Evolutionary conservation across 2,888 invertebrate species (phyloP), one percentile per base, ranked within the genome.

Genomic region (Dastarcus helophoroides): DNA sequence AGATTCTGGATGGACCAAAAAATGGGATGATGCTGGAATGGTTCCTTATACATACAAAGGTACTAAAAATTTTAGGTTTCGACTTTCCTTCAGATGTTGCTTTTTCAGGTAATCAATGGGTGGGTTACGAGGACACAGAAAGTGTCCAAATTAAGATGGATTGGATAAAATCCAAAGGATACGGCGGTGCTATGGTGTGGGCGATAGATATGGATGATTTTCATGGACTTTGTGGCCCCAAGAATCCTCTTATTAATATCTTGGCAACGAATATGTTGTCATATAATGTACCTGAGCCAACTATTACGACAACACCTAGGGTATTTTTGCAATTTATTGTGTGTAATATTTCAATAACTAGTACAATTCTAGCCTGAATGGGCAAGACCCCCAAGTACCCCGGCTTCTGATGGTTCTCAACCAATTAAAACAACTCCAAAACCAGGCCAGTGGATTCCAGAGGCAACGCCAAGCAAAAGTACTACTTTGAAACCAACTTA

Each of bases 201-300:
- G 89, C 90, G 13, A 78, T 89, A 26, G 85, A 85, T 44, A 86
- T 89, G 88, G 90, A 91, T 36, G 90, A 90, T 56, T 90, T 88
- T 55, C 70, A 71, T 34, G 88, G 86, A 0, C 54, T 84, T 2
- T 90, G 90, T 48, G 89, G 89, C 0, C 68, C 73, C 1, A 70
- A 73, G 48, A 85, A 89, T 56, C 70, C 77, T 0, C 61, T 90
- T 6, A 78, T 81, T 39, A 75, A 79, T 37, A 69, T 84, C 29
- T 63, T 90, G 26, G 62, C 79, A 47, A 68, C 76, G 13, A 76
- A 73, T 46, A 80, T 90, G 82, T 71, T 70, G 34, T 62, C 67
- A 4, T 79, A 79, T 46, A 54, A 50, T 3, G 84, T 85, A 4
- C 82, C 83, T 2, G 69, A 74, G 35, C 73, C 80, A 2, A 68